Evolutionary conservation across 2,113 vertebrate species (phyloP).

Genomic region (Apaloderma vittatum): DNA sequence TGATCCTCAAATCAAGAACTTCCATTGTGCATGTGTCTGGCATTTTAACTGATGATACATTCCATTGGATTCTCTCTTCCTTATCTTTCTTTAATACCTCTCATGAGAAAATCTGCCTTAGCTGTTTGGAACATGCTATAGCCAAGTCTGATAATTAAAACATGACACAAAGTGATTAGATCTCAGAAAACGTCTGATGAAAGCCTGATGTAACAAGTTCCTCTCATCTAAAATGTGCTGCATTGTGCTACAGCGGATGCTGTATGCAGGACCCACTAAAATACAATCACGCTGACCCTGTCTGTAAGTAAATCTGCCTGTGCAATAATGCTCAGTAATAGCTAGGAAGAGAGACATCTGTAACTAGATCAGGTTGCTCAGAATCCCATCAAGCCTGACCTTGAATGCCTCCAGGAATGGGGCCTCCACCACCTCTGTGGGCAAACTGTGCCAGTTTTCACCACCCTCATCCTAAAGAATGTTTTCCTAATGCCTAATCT

Average conservation of each 20-base stretch:
- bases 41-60: conserved; percentile 2
- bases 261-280: background rate
- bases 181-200: background rate
- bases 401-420: no score
- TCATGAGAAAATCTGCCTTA: background rate
- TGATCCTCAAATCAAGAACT: background rate
- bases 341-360: background rate
- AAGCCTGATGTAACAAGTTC: background rate
- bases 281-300: background rate
- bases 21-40: background rate
- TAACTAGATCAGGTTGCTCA: no score
- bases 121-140: background rate
- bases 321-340: background rate
- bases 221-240: background rate
- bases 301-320: background rate
- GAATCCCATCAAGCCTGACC: no score
- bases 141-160: background rate
- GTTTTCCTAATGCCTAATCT: no score
- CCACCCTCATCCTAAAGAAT: no score
- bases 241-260: background rate
- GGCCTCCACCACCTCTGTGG: no score
- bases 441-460: no score
- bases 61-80: background rate
- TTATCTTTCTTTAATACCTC: background rate
- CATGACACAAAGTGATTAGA: background rate